Evolutionary conservation across 2,797 vertebrate genomes (phyloP), one percentile per base, ranked within the genome.

Genomic region (Manis pentadactyla): DNA sequence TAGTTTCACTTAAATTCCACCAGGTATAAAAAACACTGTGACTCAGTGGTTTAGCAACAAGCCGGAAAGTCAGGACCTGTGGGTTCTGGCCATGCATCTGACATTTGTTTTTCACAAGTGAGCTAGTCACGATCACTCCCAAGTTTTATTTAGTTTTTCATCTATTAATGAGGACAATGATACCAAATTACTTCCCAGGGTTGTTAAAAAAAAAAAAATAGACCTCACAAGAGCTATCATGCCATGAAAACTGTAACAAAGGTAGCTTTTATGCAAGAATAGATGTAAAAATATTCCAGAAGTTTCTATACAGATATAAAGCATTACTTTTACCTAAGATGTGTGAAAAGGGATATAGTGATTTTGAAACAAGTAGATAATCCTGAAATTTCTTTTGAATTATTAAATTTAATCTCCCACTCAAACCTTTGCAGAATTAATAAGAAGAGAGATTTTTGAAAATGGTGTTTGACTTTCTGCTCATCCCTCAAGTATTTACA

Each of bases 41-140:
- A 97, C 86, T 97, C 94, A 90, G 34, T 93, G 88, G 46, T 96
- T 95, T 96, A 57, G 81, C 90, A 97, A 96, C 84, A 97, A 95
- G 81, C 93, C 92, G 46, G 93, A 94, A 96, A 97, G 90, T 95
- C 91, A 92, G 83, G 93, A 93, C 39, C 81, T 94, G 90, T 97
- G 85, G n/a, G 91, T 90, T 97, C 86, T 95, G 84, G 75, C 53
- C 53, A 74, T 49, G 46, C 7, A 10, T 18, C 88, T 82, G 73
- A 69, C 64, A 83, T 87, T 63, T 85, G 55, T 21, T 78, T 92
- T 83, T 87, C 86, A 90, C 12, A 75, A 55, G 15, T 69, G 82
- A 93, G 66, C n/a, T 87, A 66, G 83, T 93, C 94, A 90, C 31
- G 51, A 93, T 88, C 73, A 94, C 69, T 91, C 77, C 59, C 49